These are phyloP conservation scores for Cataglyphis altisquamis DNA, from an alignment of 2,888 invertebrate species.

Conservation along the genomic window DNA sequence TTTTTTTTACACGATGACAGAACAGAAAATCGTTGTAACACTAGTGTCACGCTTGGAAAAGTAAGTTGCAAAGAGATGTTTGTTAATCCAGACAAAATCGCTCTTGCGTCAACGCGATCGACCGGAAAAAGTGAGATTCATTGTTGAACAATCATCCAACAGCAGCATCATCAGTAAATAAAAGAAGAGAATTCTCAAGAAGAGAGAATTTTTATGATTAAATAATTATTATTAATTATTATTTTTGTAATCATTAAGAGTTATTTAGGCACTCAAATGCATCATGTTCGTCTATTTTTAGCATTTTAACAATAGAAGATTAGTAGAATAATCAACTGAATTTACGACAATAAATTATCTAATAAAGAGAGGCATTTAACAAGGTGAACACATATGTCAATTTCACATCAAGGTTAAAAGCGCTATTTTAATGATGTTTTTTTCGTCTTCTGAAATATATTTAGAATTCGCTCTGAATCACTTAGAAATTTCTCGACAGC, in stretches of 20 bases:
- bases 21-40: conserved; percentile 43
- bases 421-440: not conserved
- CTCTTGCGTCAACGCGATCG: conserved; percentile 46
- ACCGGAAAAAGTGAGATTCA: conserved; percentile 37
- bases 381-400: not conserved
- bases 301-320: not conserved
- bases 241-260: not conserved
- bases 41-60: conserved; percentile 42
- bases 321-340: conserved; percentile 9
- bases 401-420: conserved; percentile 52
- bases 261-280: not conserved
- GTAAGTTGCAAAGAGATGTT: conserved; percentile 41
- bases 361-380: not conserved
- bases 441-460: not conserved
- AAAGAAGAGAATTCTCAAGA: not conserved
- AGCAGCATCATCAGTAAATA: conserved; percentile 4
- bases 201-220: not conserved
- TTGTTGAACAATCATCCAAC: conserved; percentile 31
- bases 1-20: conserved; percentile 36
- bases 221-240: conserved; percentile 5
- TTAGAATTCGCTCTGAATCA: conserved; percentile 2
- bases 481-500: not conserved
- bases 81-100: conserved; percentile 45
- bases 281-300: not conserved
- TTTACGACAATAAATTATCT: not conserved